Percentiles rank a stretch among this genome's conserved stretches.
Evolutionary conservation across 2,888 invertebrate genomes (phyloP).

Genomic region (Leptura quadrifasciata): DNA sequence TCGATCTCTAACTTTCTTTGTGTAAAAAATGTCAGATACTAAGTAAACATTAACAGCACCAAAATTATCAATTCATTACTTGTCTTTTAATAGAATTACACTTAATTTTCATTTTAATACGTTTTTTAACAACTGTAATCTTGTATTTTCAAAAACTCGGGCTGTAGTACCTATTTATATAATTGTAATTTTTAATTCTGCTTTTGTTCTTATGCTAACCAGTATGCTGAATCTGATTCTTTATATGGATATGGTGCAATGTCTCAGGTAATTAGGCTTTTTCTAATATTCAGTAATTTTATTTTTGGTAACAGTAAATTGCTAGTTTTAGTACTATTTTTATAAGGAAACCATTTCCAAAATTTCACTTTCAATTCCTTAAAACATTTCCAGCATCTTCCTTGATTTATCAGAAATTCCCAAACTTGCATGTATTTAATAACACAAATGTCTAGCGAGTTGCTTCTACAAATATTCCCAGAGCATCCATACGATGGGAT

Average conservation of each 20-base stretch:
- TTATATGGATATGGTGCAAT: constrained; percentile 71
- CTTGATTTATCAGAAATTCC: background rate
- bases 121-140: background rate
- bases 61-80: background rate
- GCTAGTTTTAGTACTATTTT: background rate
- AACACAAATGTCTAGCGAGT: background rate
- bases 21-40: no score
- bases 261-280: constrained; percentile 71
- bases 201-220: constrained; percentile 60
- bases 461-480: background rate
- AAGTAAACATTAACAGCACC: no score
- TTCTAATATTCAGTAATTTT: constrained; percentile 14
- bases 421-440: background rate
- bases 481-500: background rate
- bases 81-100: background rate
- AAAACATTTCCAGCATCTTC: background rate
- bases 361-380: background rate
- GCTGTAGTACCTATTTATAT: background rate
- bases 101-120: background rate
- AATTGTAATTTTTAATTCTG: constrained; percentile 45
- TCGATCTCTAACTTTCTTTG: no score
- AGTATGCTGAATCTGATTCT: constrained; percentile 66
- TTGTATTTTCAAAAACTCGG: background rate
- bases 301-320: background rate
- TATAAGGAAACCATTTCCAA: background rate